Evolutionary conservation across 2,797 vertebrate genomes (phyloP), one percentile per base, ranked within the genome.

Genomic region (Eptatretus atami): DNA sequence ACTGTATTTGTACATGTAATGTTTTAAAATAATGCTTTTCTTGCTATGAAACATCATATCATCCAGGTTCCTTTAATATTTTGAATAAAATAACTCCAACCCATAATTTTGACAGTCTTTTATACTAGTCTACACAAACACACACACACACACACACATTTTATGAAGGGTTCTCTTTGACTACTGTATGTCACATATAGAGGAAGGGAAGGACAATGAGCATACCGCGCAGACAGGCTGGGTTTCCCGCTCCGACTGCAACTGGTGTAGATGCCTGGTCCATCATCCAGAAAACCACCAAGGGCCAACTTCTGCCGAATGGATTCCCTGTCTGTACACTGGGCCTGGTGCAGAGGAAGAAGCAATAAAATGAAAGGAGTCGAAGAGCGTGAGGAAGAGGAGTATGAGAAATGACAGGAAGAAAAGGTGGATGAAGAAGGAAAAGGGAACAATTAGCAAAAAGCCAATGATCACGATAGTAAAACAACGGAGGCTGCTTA

Each of bases 281-380:
- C 57, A 61, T 61, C 57, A 24, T 61, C 57, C 57, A 61, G 57
- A 61, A 61, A 61, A n/a, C 57, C 57, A n/a, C 57, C 57, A 24
- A 61, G 57, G 15, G 57, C 57, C 57, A 61, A 3, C 57, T 61
- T 61, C 57, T 61, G 57, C 57, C 57, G 57, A 24, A 61, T 61
- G 57, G 57, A 61, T 24, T 61, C 57, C 57, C 57, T n/a, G 15
- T 61, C 57, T n/a, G 15, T 61, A 9, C 57, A n/a, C 57, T 61
- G 57, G 15, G 57, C 57, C 57, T 61, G 57, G n/a, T n/a, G 57
- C 57, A 25, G 25, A 12, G n/a, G 57, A 12, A 12, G 57, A 25
- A n/a, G n/a, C n/a, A 25, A 25, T 9, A 61, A 44, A 44, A 61
- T 25, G 57, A 25, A 25, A n/a, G 11, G 31, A 44, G 31, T 44